Conservation (phyloP, 2,888 invertebrate genomes). For the Herminia tarsipennalis region DNA sequence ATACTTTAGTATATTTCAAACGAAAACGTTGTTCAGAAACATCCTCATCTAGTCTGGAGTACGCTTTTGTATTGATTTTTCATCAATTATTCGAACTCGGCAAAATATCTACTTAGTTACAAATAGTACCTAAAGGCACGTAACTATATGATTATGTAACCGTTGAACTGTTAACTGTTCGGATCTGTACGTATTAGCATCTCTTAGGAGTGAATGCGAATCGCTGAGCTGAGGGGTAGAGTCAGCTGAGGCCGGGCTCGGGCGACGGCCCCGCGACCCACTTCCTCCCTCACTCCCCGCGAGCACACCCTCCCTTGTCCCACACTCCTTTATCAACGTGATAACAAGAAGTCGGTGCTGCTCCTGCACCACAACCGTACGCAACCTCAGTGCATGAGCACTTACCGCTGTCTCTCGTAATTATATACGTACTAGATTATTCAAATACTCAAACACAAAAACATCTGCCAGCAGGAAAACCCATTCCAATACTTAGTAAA, state of each 20-base stretch:
- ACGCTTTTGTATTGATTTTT: too few species aligned
- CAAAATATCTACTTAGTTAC: too few species aligned
- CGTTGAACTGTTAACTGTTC: constrained; percentile 10
- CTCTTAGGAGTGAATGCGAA: constrained; percentile 48
- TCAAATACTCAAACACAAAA: too few species aligned
- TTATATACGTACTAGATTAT: background rate
- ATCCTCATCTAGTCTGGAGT: too few species aligned
- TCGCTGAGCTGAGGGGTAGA: constrained; percentile 60
- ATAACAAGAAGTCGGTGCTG: constrained; percentile 63
- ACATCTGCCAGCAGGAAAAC: constrained; percentile 12
- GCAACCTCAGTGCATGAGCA: constrained; percentile 23
- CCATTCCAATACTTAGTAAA: constrained; percentile 4
- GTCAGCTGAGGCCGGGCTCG: constrained; percentile 69
- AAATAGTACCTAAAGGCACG: too few species aligned
- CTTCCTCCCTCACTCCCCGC: constrained; percentile 61
- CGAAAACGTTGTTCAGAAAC: too few species aligned
- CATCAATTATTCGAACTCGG: too few species aligned
- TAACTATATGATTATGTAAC: constrained; percentile 12
- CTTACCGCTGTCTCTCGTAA: constrained; percentile 19
- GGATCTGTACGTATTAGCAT: constrained; percentile 28
- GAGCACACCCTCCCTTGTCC: constrained; percentile 51
- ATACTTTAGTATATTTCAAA: too few species aligned
- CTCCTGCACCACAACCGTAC: constrained; percentile 37
- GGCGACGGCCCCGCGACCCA: constrained; percentile 80
- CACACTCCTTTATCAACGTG: constrained; percentile 69